A percentile compares a stretch with the other conserved stretches of the same genome.
These are phyloP conservation scores for Paralinhomoeus sp. DNA, from an alignment of 2,888 invertebrate species.

Conservation along the genomic window DNA sequence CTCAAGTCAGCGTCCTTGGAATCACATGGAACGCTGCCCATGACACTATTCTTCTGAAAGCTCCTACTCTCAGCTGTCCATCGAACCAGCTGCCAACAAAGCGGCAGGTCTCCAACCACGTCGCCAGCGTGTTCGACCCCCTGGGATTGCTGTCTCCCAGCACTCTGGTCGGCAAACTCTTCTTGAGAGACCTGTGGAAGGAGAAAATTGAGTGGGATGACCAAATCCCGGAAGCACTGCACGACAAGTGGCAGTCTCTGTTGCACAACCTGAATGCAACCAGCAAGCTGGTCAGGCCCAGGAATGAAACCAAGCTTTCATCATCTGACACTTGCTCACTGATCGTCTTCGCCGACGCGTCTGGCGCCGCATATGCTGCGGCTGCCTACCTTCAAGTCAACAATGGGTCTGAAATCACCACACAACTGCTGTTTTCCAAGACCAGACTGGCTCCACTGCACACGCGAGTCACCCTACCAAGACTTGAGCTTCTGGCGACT, in stretches of 20 bases:
- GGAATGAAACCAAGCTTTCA: not conserved
- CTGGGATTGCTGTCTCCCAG: conserved; percentile 13
- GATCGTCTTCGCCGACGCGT: conserved; percentile 9
- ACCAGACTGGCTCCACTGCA: not conserved
- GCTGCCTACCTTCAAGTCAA: conserved; percentile 4
- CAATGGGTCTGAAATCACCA: not conserved
- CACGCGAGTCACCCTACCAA: not conserved
- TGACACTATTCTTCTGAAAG: not conserved
- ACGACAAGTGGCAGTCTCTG: not conserved
- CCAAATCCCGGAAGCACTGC: conserved; percentile 3
- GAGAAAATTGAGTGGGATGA: conserved; percentile 15
- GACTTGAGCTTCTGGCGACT: not conserved
- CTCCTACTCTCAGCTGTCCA: not conserved
- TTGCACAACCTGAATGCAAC: not conserved
- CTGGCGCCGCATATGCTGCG: conserved; percentile 7
- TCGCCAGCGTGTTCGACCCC: conserved; percentile 16
- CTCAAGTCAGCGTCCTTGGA: too few species aligned
- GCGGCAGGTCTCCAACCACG: conserved; percentile 8
- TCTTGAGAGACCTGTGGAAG: conserved; percentile 15
- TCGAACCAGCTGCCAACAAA: conserved; percentile 9
- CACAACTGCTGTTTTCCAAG: not conserved
- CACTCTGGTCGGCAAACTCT: conserved; percentile 11
- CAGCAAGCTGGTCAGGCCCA: not conserved
- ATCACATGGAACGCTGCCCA: too few species aligned
- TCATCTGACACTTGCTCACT: too few species aligned